Conservation (phyloP, 2,888 invertebrate genomes). For the Graphium colonna region DNA sequence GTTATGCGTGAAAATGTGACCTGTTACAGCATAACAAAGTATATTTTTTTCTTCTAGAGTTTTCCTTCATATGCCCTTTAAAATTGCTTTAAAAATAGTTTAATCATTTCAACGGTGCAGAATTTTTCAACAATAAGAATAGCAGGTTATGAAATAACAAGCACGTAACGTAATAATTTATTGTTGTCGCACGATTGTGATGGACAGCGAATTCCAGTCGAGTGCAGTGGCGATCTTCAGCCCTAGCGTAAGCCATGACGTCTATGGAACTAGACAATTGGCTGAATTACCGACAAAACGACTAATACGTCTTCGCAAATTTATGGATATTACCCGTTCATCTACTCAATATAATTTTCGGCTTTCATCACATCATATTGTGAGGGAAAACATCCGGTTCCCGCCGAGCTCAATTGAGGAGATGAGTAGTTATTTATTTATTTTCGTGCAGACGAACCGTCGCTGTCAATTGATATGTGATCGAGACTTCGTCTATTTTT, state of each 20-base stretch:
- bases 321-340: conserved; percentile 12
- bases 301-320: conserved; percentile 23
- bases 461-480: conserved; percentile 20
- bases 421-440: conserved; percentile 20
- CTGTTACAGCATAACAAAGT: no score
- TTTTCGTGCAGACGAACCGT: conserved; percentile 20
- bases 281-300: conserved; percentile 37
- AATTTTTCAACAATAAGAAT: no score
- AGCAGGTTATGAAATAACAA: no score
- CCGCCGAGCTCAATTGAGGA: conserved; percentile 11
- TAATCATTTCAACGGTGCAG: no score
- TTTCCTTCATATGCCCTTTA: no score
- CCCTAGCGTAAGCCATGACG: conserved; percentile 35
- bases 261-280: conserved; percentile 46
- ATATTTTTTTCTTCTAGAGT: no score
- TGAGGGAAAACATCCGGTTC: conserved; percentile 19
- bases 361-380: conserved; percentile 16
- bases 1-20: no score
- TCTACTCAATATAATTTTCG: conserved; percentile 31
- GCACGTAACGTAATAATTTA: no score
- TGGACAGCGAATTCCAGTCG: no score
- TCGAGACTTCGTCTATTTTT: conserved; percentile 16
- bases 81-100: no score
- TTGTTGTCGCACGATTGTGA: no score
- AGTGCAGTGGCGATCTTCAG: no score